Conservation (phyloP, 30 jellyfish, hydroid and myxozoan species). For the Catostylus mosaicus region DNA sequence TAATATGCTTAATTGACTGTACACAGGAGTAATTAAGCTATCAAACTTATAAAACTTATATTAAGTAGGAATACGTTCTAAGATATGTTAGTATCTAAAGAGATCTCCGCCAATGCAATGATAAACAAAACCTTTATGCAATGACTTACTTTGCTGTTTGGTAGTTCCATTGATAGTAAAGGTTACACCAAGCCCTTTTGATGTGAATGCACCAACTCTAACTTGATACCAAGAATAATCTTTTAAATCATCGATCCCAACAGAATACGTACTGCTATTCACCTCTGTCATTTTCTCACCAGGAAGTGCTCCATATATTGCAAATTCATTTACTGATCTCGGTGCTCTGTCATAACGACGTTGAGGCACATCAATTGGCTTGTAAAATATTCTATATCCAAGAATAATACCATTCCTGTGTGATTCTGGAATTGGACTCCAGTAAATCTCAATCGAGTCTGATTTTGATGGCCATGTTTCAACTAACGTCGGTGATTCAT, state of each 20-base stretch:
- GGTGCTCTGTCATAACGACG: conserved; percentile 61
- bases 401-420: conserved; percentile 46
- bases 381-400: conserved; percentile 54
- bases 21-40: too few species aligned
- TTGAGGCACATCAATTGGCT: conserved; percentile 41
- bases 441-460: conserved; percentile 37
- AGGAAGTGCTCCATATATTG: conserved; percentile 54
- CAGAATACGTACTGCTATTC: conserved; percentile 11
- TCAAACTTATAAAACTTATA: too few species aligned
- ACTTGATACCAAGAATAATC: conserved; percentile 53
- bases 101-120: too few species aligned
- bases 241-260: conserved; percentile 22
- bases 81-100: too few species aligned
- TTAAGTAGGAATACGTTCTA: too few species aligned
- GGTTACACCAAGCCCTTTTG: conserved; percentile 50
- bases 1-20: too few species aligned
- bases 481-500: conserved; percentile 46
- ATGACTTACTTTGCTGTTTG: conserved; percentile 36
- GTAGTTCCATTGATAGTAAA: conserved; percentile 45
- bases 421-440: conserved; percentile 70
- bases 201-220: conserved; percentile 59
- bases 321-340: conserved; percentile 53
- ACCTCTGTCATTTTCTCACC: conserved; percentile 63
- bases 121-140: too few species aligned
- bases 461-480: conserved; percentile 61